These are phyloP conservation scores for Geococcyx californianus DNA, from an alignment of 2,113 vertebrate species.

Conservation along the genomic window DNA sequence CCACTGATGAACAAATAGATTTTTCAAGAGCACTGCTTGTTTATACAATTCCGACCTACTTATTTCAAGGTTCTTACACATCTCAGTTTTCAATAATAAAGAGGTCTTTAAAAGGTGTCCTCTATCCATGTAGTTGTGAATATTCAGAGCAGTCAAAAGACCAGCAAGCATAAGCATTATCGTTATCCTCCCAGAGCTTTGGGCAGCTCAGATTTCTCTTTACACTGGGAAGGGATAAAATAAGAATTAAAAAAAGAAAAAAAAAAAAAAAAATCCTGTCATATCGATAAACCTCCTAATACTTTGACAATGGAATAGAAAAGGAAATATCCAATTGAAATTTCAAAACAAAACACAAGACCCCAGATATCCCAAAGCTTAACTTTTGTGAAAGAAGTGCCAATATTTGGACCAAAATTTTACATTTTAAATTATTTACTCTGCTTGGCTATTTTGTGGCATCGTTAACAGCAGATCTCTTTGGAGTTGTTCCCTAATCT, in stretches of 20 bases:
- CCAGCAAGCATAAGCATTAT: not conserved
- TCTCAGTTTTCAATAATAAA: not conserved
- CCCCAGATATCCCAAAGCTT: not conserved
- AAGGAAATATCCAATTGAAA: not conserved
- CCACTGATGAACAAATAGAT: not conserved
- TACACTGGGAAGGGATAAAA: not conserved
- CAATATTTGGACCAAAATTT: not conserved
- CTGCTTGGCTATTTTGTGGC: not conserved
- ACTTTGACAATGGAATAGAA: not conserved
- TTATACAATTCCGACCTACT: not conserved
- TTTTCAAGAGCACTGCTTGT: not conserved
- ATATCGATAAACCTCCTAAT: not conserved
- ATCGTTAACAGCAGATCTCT: not conserved
- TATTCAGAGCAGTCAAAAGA: not conserved
- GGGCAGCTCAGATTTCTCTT: not conserved
- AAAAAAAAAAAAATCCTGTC: not conserved
- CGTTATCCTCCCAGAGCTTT: fast-evolving
- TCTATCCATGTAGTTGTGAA: not conserved
- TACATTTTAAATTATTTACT: not conserved
- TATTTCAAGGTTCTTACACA: not conserved
- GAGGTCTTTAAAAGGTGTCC: not conserved
- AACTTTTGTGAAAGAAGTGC: not conserved
- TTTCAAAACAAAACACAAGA: not conserved
- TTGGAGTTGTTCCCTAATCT: not conserved
- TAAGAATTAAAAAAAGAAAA: not conserved